Evolutionary conservation across 2,113 vertebrate species (phyloP).

Genomic region (Ia io): DNA sequence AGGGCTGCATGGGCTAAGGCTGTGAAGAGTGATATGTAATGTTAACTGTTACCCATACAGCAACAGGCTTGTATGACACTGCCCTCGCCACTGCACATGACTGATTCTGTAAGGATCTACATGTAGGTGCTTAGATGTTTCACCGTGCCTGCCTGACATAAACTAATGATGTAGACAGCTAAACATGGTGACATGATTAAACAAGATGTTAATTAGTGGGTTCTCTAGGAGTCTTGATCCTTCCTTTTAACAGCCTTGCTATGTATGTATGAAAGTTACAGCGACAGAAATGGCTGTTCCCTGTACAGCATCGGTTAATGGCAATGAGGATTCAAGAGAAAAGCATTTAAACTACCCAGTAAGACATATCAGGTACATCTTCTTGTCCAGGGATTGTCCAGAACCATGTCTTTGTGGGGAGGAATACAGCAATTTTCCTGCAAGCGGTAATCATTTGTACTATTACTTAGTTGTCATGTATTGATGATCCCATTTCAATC

Average conservation of each 20-base stretch:
- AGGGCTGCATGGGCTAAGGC: neutral
- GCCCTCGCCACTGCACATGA: constrained; percentile 81
- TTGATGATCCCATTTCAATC: constrained; percentile 90
- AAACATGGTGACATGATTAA: constrained; percentile 85
- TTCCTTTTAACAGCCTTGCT: constrained; percentile 73
- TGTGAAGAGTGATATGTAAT: constrained; percentile 73
- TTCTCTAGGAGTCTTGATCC: constrained; percentile 74
- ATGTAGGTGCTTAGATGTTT: constrained; percentile 82
- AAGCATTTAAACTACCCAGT: constrained; percentile 68
- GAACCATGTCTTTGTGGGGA: constrained; percentile 77
- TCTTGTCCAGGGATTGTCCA: constrained; percentile 69
- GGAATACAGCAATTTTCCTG: constrained; percentile 78
- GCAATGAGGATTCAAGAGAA: constrained; percentile 65
- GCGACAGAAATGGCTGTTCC: constrained; percentile 70
- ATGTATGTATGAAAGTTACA: constrained; percentile 72
- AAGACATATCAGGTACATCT: constrained; percentile 70
- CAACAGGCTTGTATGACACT: constrained; percentile 74
- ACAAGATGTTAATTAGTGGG: constrained; percentile 84
- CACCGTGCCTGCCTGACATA: constrained; percentile 79
- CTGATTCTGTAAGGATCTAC: constrained; percentile 80
- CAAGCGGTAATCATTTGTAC: constrained; percentile 82
- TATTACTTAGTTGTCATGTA: constrained; percentile 88
- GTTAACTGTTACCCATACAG: constrained; percentile 70
- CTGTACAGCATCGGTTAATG: constrained; percentile 65
- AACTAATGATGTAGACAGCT: constrained; percentile 85